Conservation (phyloP, 2,113 vertebrate genomes). For the Oxyura jamaicensis region DNA sequence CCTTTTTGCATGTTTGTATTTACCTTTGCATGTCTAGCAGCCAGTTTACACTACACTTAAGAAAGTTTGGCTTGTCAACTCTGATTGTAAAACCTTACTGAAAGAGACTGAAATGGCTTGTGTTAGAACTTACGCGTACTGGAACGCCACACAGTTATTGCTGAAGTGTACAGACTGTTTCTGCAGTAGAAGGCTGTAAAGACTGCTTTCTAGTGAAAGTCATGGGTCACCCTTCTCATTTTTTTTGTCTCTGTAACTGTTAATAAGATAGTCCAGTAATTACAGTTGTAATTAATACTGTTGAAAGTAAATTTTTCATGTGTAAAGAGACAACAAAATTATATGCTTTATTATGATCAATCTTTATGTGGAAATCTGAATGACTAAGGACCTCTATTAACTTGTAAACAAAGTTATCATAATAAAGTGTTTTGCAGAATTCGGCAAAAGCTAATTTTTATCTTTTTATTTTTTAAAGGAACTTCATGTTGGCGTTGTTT, state of each 20-base stretch:
- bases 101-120: not conserved
- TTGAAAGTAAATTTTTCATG: not conserved
- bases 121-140: not conserved
- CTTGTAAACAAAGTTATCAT: slow-evolving; percentile 28
- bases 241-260: not conserved
- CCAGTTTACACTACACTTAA: not conserved
- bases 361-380: slow-evolving; percentile 31
- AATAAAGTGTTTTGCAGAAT: not conserved
- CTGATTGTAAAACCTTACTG: not conserved
- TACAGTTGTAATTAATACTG: not conserved
- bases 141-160: not conserved
- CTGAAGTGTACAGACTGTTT: not conserved
- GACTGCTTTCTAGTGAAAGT: not conserved
- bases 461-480: slow-evolving; percentile 71
- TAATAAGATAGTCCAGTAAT: not conserved
- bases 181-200: not conserved
- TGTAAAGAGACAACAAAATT: not conserved
- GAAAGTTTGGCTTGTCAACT: not conserved
- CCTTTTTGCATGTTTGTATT: not conserved
- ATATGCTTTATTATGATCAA: not conserved
- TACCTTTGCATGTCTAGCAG: not conserved
- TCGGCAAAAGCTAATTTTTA: slow-evolving; percentile 40
- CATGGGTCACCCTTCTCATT: not conserved
- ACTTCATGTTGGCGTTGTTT: slow-evolving; percentile 75
- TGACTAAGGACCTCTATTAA: not conserved